Conservation (phyloP, 2,113 vertebrate species). For the Hippocampus comes region DNA sequence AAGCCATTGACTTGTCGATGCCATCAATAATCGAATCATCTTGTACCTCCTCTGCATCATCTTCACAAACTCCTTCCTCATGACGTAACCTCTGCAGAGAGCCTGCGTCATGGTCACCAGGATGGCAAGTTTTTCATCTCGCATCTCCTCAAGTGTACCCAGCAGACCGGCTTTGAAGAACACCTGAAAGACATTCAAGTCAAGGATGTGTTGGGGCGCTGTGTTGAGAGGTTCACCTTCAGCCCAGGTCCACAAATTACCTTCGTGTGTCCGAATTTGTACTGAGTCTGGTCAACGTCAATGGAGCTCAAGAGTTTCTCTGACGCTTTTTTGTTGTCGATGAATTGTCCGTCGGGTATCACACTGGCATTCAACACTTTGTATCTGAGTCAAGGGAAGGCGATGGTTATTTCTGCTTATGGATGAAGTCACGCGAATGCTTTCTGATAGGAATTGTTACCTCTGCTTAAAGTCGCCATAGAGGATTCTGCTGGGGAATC, state of each 20-base stretch:
- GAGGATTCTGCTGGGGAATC: constrained; percentile 89
- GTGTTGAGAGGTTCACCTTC: background rate
- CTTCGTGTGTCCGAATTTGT: constrained; percentile 88
- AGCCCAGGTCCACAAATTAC: constrained; percentile 49
- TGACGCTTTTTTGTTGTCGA: constrained; percentile 85
- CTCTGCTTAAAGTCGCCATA: constrained; percentile 90
- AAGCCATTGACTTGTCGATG: background rate
- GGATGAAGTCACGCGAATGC: background rate
- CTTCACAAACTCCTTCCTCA: constrained; percentile 73
- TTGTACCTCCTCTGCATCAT: constrained; percentile 69
- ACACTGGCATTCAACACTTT: constrained; percentile 78
- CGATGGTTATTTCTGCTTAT: background rate
- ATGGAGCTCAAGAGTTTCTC: constrained; percentile 85
- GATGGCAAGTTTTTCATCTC: constrained; percentile 85
- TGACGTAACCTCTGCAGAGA: constrained; percentile 66
- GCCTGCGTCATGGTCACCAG: constrained; percentile 75
- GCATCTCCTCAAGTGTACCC: constrained; percentile 90
- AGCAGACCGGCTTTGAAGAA: constrained; percentile 93
- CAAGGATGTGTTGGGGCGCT: background rate
- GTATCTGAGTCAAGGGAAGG: constrained; percentile 47
- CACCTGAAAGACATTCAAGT: constrained; percentile 67
- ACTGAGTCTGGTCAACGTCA: constrained; percentile 82
- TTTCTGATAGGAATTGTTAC: constrained; percentile 50
- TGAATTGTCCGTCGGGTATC: constrained; percentile 83
- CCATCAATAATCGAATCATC: background rate